Evolutionary conservation across 2,113 vertebrate species (phyloP).

Genomic region (Siphamia tubifer): DNA sequence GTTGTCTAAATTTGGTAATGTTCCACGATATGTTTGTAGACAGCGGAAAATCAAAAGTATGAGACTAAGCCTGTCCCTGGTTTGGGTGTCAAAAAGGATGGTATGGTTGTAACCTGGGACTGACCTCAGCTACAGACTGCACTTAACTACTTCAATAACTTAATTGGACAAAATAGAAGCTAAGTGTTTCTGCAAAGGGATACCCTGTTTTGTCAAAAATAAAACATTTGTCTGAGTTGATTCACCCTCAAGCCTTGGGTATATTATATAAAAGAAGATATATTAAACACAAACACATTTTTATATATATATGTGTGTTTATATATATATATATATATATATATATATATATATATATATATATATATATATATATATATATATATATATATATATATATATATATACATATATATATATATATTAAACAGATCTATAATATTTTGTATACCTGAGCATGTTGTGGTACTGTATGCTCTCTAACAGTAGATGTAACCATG

Average conservation of each 20-base stretch:
- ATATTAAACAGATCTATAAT: slow-evolving; percentile 58
- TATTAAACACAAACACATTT: slow-evolving; percentile 57
- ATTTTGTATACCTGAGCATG: slow-evolving; percentile 80
- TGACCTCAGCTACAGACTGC: slow-evolving; percentile 52
- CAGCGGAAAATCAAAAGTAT: too few relatives aligned
- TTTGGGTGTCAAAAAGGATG: slow-evolving; percentile 4
- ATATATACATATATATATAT: too few relatives aligned
- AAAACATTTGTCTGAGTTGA: slow-evolving; percentile 47
- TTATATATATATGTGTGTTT: too few relatives aligned
- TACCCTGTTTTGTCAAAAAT: slow-evolving; percentile 55
- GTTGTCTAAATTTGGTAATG: neutral
- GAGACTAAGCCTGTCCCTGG: neutral
- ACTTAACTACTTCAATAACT: slow-evolving; percentile 60
- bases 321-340: too few relatives aligned
- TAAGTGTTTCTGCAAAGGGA: slow-evolving; percentile 33
- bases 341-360: slow-evolving; percentile 47
- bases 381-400: slow-evolving; percentile 30
- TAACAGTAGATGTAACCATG: slow-evolving; percentile 62
- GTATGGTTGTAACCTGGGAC: slow-evolving; percentile 29
- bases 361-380: too few relatives aligned
- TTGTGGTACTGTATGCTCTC: slow-evolving; percentile 66
- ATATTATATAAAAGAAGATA: slow-evolving; percentile 54
- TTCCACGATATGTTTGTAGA: too few relatives aligned
- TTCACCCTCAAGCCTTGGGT: slow-evolving; percentile 74
- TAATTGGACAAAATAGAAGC: slow-evolving; percentile 57